Evolutionary conservation across 53 echinoderm and acorn worm species (phyloP).

Genomic region (Paracentrotus lividus): DNA sequence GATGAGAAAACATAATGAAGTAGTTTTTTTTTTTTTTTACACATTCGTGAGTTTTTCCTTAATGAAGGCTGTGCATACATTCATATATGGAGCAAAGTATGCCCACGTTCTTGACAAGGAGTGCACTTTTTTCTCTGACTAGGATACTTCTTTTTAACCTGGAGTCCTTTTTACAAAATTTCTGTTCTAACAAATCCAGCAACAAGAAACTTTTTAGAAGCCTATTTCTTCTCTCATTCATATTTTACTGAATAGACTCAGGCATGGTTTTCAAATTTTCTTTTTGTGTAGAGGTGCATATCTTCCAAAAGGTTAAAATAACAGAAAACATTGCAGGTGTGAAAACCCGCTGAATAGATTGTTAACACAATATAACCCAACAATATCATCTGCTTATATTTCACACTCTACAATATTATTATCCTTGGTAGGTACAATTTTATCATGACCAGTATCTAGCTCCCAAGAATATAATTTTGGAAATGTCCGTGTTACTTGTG

Average conservation of each 20-base stretch:
- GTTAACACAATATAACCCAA: neutral
- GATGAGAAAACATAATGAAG: no score
- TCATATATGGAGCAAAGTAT: no score
- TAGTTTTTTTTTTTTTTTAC: no score
- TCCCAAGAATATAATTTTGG: neutral
- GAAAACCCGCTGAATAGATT: slow-evolving; percentile 6
- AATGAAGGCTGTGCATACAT: no score
- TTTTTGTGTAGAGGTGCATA: slow-evolving; percentile 30
- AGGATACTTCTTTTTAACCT: no score
- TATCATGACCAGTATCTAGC: neutral
- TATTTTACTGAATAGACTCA: neutral
- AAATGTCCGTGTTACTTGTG: slow-evolving; percentile 27
- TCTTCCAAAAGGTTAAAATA: neutral
- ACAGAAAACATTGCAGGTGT: slow-evolving; percentile 42
- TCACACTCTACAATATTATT: neutral
- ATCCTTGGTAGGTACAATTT: slow-evolving; percentile 17
- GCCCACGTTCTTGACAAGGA: no score
- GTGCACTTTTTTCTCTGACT: no score
- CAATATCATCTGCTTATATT: slow-evolving; percentile 42
- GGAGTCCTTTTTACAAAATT: no score
- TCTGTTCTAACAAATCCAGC: neutral
- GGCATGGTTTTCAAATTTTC: no score
- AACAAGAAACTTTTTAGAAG: neutral
- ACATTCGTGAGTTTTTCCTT: no score
- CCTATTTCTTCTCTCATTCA: neutral